Evolutionary conservation across 23 tunicate genomes (phyloP), one percentile per base, ranked within the genome.

Genomic region (Pegea sp.): DNA sequence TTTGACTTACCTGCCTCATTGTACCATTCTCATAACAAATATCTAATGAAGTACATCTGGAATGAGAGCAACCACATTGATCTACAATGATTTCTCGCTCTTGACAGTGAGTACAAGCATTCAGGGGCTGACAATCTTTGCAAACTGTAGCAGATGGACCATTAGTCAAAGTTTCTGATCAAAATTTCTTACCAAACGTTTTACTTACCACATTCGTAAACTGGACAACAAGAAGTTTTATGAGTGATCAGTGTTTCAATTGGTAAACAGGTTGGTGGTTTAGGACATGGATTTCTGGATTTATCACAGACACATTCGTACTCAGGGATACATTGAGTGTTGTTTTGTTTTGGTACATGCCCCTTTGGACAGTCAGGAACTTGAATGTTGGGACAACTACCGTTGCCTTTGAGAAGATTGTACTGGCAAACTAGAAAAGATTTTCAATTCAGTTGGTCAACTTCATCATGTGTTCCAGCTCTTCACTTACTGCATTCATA

Each of bases 281-380:
- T 52, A 1, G 69, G 69, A 66, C 97, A 76, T 6, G 60, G 78
- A 53, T 50, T 75, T 44, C 60, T 48, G 29, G 69, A 42, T 29
- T 34, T 68, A 69, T 61, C 66, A 61, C 88, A 87, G 31, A 44
- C 50, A 31, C 95, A 84, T 4, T 67, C 76, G 63, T 84, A 84
- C 6, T 56, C 48, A 13, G 95, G 95, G 42, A 84, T 73, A 58
- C 95, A 84, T 33, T 73, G 69, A 19, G 50, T 76, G 29, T 84
- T 74, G 26, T 72, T 68, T 58, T 64, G 67, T 5, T 23, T 52
- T 1, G 76, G 71, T 3, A 67, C 67, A 52, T 59, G 59, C 1
- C 95, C 95, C 24, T 66, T 67, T 22, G 68, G 66, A 27, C 95
- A 84, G 28, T 59, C 60, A 23, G 95, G 95, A 1, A 84, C 64